Evolutionary conservation across 2,888 invertebrate genomes (phyloP), one percentile per base, ranked within the genome.

Genomic region (Drepanosiphum platanoidis): DNA sequence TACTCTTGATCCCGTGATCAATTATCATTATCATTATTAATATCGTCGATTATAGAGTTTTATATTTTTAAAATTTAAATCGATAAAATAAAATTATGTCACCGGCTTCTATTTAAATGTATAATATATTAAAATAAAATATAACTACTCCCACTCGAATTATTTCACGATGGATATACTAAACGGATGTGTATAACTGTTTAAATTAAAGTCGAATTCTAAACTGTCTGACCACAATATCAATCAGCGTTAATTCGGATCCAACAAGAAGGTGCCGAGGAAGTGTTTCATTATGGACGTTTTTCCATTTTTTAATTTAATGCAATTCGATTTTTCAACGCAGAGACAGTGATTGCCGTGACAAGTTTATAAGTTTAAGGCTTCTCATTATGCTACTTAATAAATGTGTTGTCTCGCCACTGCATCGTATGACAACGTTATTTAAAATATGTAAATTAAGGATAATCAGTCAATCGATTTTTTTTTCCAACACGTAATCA

Each of bases 141-240:
- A 61, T 18, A 30, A 30, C 9, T 22, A 42, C 64, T 18, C 72
- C 72, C 72, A 46, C 72, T 42, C 27, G 46, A 52, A 13, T 8
- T 18, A 11, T 39, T 22, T 11, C 36, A 32, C 32, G 30, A 66
- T 18, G n/a, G n/a, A n/a, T n/a, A n/a, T n/a, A n/a, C n/a, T n/a
- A n/a, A n/a, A 66, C 34, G 34, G n/a, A 27, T 1, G 61, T 27
- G 9, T 42, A 7, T 11, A 8, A 46, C 15, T 15, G 34, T 58
- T 66, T 52, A 30, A 52, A 80, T 80, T 52, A 36, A 80, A 70
- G 52, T 5, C 11, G 52, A 46, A 68, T 70, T 80, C 18, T 32
- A 68, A 68, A 80, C 52, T 52, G 52, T 80, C 70, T 52, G 27
- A 70, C 80, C 80, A 70, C 80, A 70, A 70, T 52, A 80, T 80